Base-by-base conservation (phyloP, 1,140 invertebrate genomes). In the Drosophila serrata region DNA sequence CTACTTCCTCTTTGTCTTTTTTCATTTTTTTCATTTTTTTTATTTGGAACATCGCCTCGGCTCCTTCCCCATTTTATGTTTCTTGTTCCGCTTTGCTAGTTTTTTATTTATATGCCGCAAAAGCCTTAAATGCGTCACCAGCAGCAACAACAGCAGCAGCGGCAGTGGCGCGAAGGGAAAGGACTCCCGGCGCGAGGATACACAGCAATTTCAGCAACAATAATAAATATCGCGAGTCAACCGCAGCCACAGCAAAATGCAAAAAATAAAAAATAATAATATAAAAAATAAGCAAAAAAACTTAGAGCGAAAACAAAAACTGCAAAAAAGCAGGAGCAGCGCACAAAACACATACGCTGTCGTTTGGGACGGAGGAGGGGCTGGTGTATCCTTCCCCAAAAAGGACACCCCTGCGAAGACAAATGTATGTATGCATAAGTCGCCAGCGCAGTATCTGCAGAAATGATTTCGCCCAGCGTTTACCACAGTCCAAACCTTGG, bases 121-220 rank as follows among this genome's bases (percentile, higher is more conserved):
- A 87, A 86, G 84, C 84, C 75, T 87, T 87, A 87, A 87, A 87
- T 88, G 82, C 84, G 82, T 87, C 84, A 86, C 75, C 82, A 86
- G 58, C 82, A 86, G 68, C 74, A 86, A 53, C 82, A 86, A 63
- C 74, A 79, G 45, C 48, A 56, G 64, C 49, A 51, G 59, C 48
- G 64, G 61, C 40, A 56, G 51, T 49, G 51, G 48, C 29, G 17
- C 19, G 9, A n/a, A 24, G 39, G 33, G 56, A 22, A 51, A 55
- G 61, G 24, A 39, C 72, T 56, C 39, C 73, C 60, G 46, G 60
- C 63, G 58, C 45, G 67, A 81, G 68, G 82, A 85, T 77, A 87
- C 84, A 87, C 79, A 88, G 82, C 82, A 87, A 88, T 88, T 87
- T 87, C 82, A 87, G 84, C 84, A 88, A 87, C 84, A 87, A 87